phyloP scores from a whole-genome alignment of 2,888 invertebrate species.

The Neuroscelio doddi region DNA sequence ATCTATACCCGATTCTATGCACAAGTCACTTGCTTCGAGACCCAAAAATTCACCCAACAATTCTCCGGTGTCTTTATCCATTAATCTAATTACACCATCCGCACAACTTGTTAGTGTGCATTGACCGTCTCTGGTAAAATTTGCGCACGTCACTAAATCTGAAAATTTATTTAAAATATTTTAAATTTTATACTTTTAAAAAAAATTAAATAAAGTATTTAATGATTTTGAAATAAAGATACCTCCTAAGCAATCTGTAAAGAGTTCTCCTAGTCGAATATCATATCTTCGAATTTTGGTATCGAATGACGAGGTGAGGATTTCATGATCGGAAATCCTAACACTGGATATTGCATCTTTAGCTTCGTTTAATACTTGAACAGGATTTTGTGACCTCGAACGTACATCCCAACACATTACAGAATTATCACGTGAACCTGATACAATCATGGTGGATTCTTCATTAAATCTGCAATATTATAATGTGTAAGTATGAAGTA shows the following conservation, averaged over 20 bases:
- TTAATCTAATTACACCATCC: constrained; percentile 85
- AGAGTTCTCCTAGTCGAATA: constrained; percentile 87
- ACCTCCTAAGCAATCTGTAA: constrained; percentile 89
- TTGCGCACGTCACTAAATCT: constrained; percentile 87
- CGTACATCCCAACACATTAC: constrained; percentile 93
- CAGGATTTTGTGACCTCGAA: constrained; percentile 80
- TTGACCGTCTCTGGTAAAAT: constrained; percentile 93
- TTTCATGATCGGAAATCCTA: constrained; percentile 89
- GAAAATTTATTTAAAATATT: constrained; percentile 36
- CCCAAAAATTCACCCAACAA: constrained; percentile 85
- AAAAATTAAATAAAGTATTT: constrained; percentile 2
- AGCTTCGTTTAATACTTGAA: constrained; percentile 91
- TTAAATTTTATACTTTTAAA: constrained; percentile 2
- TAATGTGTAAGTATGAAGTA: background rate
- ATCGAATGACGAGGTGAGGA: constrained; percentile 92
- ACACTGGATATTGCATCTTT: constrained; percentile 91
- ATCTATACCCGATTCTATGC: constrained; percentile 90
- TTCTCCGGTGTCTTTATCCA: constrained; percentile 91
- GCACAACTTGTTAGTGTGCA: constrained; percentile 90
- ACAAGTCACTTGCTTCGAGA: constrained; percentile 86
- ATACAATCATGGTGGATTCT: constrained; percentile 92
- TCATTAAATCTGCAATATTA: constrained; percentile 84
- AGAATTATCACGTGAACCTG: constrained; percentile 94
- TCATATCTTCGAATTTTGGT: constrained; percentile 91
- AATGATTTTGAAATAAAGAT: constrained; percentile 59